Evolutionary conservation across 2,888 invertebrate genomes (phyloP), one percentile per base, ranked within the genome.

Genomic region (Malachius bipustulatus): DNA sequence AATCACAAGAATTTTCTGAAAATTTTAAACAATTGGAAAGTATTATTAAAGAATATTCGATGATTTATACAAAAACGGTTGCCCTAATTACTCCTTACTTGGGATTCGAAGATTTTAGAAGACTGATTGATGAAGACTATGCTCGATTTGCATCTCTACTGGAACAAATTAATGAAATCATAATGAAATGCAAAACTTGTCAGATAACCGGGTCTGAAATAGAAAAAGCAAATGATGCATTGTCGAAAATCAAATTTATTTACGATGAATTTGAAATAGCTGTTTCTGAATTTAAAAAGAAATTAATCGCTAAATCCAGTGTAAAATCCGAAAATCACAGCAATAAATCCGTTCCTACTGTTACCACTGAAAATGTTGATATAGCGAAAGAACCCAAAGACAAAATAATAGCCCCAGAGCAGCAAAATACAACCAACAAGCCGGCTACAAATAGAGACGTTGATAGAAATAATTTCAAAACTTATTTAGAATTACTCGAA

Each of bases 401-500:
- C n/a, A n/a, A n/a, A n/a, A n/a, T n/a, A n/a, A n/a, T n/a, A n/a
- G n/a, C 26, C 10, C 28, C 16, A 45, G 42, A 40, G 42, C 14
- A 43, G 51, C 27, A 32, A 45, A 39, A 45, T n/a, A n/a, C n/a
- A n/a, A n/a, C n/a, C n/a, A 50, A 40, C 44, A 45, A 43, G 16
- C 41, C 47, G 51, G 44, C 32, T 51, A 3, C n/a, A n/a, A 46
- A 47, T 36, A 56, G 62, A 45, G 71, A 57, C 64, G 71, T 69
- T 51, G 73, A 66, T 46, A 48, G 59, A 26, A 59, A 63, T 24
- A 66, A 70, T 26, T 66, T 75, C 34, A 62, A 64, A 33, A 63
- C 69, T 35, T 82, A 73, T 55, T 53, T 65, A 30, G 65, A 71
- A 36, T 67, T 78, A 0, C 67, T 69, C 52, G 60, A 63, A 2